phyloP scores from a whole-genome alignment of 2,113 vertebrate genomes.

The Bothrops jararaca region DNA sequence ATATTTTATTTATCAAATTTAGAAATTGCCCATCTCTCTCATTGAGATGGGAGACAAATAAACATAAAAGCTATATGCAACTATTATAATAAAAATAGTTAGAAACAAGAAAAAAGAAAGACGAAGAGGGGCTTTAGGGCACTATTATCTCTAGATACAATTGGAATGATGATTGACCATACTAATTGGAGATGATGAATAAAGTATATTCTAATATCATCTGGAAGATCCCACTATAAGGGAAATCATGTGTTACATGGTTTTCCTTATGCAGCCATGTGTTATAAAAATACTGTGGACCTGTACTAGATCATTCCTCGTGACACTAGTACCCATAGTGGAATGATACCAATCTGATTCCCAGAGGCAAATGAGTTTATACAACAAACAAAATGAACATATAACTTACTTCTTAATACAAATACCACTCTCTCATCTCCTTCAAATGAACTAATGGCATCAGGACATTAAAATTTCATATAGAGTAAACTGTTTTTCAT shows the following conservation, averaged over 20 bases:
- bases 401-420: not conserved
- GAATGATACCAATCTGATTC: not conserved
- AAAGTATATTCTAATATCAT: not conserved
- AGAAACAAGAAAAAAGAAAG: not conserved
- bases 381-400: not conserved
- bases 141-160: not conserved
- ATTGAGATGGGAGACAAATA: not conserved
- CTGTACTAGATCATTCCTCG: not conserved
- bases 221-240: not conserved
- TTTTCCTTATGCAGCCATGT: not conserved
- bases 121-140: not conserved
- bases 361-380: not conserved
- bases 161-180: not conserved
- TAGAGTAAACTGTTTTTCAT: not conserved
- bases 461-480: not conserved
- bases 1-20: not conserved
- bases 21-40: not conserved
- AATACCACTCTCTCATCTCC: not conserved
- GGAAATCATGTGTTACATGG: not conserved
- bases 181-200: not conserved
- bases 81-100: not conserved
- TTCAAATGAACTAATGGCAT: not conserved
- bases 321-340: not conserved
- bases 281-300: not conserved
- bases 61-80: not conserved